phyloP scores from a whole-genome alignment of 1,140 invertebrate genomes.

The Macrostomum lignano region DNA sequence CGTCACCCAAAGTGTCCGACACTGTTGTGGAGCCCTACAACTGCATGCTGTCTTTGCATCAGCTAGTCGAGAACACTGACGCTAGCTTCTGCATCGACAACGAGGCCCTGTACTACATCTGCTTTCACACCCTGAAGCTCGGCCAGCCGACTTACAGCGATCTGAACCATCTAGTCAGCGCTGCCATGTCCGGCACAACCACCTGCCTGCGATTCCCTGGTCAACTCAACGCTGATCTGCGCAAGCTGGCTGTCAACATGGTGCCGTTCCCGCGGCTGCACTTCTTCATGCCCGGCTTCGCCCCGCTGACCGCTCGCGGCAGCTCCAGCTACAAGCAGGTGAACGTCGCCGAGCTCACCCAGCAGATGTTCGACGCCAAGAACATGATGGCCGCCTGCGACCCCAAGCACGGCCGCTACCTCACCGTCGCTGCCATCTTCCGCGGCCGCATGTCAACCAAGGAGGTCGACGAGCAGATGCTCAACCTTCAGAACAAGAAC shows the following conservation, averaged over 20 bases:
- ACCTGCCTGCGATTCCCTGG: slow-evolving; percentile 49
- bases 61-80: slow-evolving; percentile 25
- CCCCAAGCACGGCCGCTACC: slow-evolving; percentile 32
- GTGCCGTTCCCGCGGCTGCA: slow-evolving; percentile 43
- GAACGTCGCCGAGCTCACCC: slow-evolving; percentile 26
- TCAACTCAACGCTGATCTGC: slow-evolving; percentile 43
- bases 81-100: slow-evolving; percentile 24
- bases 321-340: slow-evolving; percentile 28
- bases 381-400: slow-evolving; percentile 43
- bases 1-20: slow-evolving; percentile 27
- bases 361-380: slow-evolving; percentile 38
- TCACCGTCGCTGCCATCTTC: slow-evolving; percentile 37
- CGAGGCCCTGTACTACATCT: slow-evolving; percentile 35
- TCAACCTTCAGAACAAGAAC: slow-evolving; percentile 43
- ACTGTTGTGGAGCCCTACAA: slow-evolving; percentile 29
- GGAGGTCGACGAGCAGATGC: slow-evolving; percentile 34
- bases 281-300: slow-evolving; percentile 49
- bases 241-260: slow-evolving; percentile 53
- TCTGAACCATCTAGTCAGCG: slow-evolving; percentile 34
- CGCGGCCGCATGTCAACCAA: slow-evolving; percentile 26
- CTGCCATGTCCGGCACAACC: slow-evolving; percentile 45
- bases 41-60: slow-evolving; percentile 23
- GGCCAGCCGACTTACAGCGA: slow-evolving; percentile 37
- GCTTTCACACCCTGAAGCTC: slow-evolving; percentile 26
- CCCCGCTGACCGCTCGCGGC: slow-evolving; percentile 34